Evolutionary conservation across 1,140 invertebrate species (phyloP), one percentile per base, ranked within the genome.

Genomic region (Euwallacea similis): DNA sequence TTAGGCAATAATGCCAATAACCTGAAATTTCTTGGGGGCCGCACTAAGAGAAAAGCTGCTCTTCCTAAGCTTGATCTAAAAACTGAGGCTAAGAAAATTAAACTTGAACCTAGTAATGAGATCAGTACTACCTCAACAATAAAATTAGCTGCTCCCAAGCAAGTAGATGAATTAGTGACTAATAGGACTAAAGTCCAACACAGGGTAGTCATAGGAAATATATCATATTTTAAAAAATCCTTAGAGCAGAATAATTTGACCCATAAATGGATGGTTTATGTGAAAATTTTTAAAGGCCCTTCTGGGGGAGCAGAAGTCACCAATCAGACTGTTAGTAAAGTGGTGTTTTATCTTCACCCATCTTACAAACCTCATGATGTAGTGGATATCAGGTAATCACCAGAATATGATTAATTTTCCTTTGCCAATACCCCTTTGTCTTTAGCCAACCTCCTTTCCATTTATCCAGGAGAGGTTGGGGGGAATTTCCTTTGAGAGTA

Each of bases 221-320:
- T 94, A 13, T 95, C 93, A 0, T 93, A 93, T 81, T 95, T 88
- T 85, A 89, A 93, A 44, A 88, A 89, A 2, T 83, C 86, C 0
- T 87, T 89, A 54, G 87, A 87, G 87, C 85, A 88, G 21, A 88
- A 91, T 75, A 85, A 85, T 43, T 87, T 91, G n/a, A 94, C 89
- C 59, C 93, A 96, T 80, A 95, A 94, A 78, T 96, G 94, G 94
- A 89, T 94, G 82, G 87, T 96, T 59, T 96, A 96, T 83, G 88
- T 96, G 6, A 72, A 72, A 46, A 42, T 72, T 46, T 67, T 62
- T 44, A 84, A 91, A 73, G 90, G 88, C 0, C 84, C 87, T 58
- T 87, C 86, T 73, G 84, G 88, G 13, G 82, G 83, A 58, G 85
- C 86, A 4, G 84, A 88, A 60, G 85, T 94, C 67, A 83, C 87